Percentiles rank a stretch among this genome's conserved stretches.
These are phyloP conservation scores for Plebejus argus DNA, from an alignment of 2,888 invertebrate genomes.

Conservation along the genomic window DNA sequence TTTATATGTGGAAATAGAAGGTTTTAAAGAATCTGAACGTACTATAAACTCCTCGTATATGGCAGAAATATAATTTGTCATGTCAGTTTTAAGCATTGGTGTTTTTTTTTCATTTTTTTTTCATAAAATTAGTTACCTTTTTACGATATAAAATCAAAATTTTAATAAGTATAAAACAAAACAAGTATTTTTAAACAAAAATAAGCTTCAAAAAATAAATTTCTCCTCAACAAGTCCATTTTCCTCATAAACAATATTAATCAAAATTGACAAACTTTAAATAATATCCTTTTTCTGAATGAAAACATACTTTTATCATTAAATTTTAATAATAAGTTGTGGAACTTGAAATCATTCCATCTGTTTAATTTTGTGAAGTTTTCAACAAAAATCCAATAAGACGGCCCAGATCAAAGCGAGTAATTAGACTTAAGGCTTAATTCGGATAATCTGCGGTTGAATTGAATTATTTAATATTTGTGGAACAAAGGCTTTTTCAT, in stretches of 20 bases:
- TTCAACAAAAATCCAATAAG: conserved; percentile 18
- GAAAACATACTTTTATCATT: not conserved
- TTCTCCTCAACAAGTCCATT: not conserved
- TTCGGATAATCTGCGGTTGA: conserved; percentile 3
- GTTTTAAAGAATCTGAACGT: not conserved
- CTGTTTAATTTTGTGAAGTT: conserved; percentile 24
- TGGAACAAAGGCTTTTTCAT: not conserved
- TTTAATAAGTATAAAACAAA: too few relatives aligned
- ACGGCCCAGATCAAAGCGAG: not conserved
- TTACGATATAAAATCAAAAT: too few relatives aligned
- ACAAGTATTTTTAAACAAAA: not conserved
- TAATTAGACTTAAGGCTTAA: conserved; percentile 15
- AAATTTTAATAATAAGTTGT: conserved; percentile 14
- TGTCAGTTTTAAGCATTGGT: not conserved
- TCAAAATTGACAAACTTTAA: not conserved
- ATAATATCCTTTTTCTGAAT: not conserved
- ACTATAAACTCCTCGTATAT: not conserved
- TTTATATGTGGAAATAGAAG: not conserved
- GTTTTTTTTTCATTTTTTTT: too few relatives aligned
- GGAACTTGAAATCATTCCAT: not conserved
- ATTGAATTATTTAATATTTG: not conserved
- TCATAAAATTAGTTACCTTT: too few relatives aligned
- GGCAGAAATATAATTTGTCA: not conserved
- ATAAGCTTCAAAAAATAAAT: not conserved
- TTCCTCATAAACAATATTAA: not conserved